Evolutionary conservation across 1,140 invertebrate genomes (phyloP).

Genomic region (Brachionus asplanchnoidis): DNA sequence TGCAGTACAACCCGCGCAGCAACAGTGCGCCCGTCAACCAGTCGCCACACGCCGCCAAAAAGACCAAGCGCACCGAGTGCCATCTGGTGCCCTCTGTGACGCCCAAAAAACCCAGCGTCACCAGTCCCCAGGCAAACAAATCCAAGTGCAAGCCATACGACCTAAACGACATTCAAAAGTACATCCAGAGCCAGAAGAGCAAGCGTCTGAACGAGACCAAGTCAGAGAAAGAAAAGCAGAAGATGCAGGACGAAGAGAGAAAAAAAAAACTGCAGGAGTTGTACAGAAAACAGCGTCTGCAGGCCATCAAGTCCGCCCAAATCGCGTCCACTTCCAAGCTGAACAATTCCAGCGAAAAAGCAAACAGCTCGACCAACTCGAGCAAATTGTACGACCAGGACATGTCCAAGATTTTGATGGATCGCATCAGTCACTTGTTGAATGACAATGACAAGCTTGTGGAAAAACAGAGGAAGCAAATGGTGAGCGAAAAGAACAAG

Average conservation of each 20-base stretch:
- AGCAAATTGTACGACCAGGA: slow-evolving; percentile 10
- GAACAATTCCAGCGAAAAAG: not conserved
- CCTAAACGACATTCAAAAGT: slow-evolving; percentile 23
- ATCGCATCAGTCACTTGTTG: slow-evolving; percentile 29
- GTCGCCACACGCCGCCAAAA: not conserved
- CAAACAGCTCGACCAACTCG: slow-evolving; percentile 14
- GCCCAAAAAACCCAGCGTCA: not conserved
- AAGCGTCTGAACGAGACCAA: slow-evolving; percentile 3
- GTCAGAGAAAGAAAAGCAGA: slow-evolving; percentile 9
- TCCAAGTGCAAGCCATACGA: slow-evolving; percentile 26
- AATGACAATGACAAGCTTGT: slow-evolving; percentile 37
- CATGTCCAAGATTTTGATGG: slow-evolving; percentile 33
- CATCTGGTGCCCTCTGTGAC: not conserved
- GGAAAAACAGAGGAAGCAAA: slow-evolving; percentile 4
- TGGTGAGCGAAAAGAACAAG: not conserved
- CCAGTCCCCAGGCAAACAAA: not conserved
- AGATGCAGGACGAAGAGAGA: slow-evolving; percentile 13
- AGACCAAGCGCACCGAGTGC: not conserved
- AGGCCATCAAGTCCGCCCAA: slow-evolving; percentile 1
- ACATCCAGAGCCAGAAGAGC: slow-evolving; percentile 25
- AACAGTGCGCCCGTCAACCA: slow-evolving; percentile 10
- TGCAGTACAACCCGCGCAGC: slow-evolving; percentile 7
- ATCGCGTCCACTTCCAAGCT: not conserved
- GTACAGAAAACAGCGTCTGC: slow-evolving; percentile 4
- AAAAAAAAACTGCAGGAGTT: slow-evolving; percentile 27